Base-by-base conservation (phyloP, 2,113 vertebrate species). In the Festucalex cinctus region DNA sequence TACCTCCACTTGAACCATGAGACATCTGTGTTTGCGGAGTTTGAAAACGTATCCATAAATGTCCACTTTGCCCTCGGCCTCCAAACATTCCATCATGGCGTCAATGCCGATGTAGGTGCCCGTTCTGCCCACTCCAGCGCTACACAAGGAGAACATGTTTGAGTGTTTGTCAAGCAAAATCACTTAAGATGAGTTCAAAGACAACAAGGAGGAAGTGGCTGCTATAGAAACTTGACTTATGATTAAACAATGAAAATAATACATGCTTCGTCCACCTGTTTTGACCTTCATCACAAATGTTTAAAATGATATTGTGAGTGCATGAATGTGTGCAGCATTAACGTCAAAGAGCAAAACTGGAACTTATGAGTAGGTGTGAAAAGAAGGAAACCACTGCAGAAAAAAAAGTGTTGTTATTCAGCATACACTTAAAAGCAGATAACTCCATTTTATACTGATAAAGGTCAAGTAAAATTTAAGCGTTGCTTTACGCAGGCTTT, bases 1-100 rank as follows among this genome's bases (percentile, higher is more conserved):
- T 64, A 98, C 97, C 95, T 99, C 97, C 0, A 99, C 97, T 93
- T 99, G 97, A 60, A 99, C 97, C 97, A 98, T 99, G 43, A 99
- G 94, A 69, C 95, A 98, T 7, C 97, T 88, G 81, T 99, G 97
- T 14, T 93, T 91, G 9, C 97, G 93, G 9, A 98, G 92, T 74
- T 90, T 93, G 54, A 94, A 95, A 0, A 98, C 87, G 0, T 94
- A 99, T 1, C 95, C 95, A 0, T 99, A 99, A 44, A 99, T 93
- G 71, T 99, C 96, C 72, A 97, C 93, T 71, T 89, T 91, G 78
- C 91, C 91, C 73, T 98, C 97, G 0, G 92, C 78, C 39, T 99
- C 97, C 81, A 99, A 85, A 36, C 93, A 92, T 81, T 98, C 95
- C 73, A 99, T 85, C 97, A 99, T 98, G 81, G 97, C 95, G 17